Evolutionary conservation across 2,113 vertebrate genomes (phyloP).

Genomic region (Archilochus colubris): DNA sequence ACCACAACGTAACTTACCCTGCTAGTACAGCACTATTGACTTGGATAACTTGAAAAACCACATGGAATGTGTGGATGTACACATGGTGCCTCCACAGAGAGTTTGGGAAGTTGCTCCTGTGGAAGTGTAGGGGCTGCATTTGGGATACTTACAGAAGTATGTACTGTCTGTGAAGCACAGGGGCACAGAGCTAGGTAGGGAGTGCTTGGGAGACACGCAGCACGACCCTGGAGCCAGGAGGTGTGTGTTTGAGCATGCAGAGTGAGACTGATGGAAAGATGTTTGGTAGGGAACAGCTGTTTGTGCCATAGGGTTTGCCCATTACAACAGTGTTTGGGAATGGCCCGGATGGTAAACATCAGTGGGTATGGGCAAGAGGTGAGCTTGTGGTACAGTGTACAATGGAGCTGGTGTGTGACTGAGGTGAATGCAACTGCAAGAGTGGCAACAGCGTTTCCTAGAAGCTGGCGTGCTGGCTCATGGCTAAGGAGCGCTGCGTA

Average conservation of each 20-base stretch:
- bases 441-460: background rate
- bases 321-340: background rate
- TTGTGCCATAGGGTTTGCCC: background rate
- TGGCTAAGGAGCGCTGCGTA: background rate
- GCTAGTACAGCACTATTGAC: background rate
- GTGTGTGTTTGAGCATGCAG: background rate
- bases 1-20: background rate
- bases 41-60: background rate
- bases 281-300: background rate
- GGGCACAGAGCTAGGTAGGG: background rate
- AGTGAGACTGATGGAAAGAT: background rate
- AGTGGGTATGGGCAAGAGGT: background rate
- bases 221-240: background rate
- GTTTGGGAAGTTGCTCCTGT: background rate
- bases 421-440: background rate
- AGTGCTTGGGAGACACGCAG: background rate
- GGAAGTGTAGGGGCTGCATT: background rate
- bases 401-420: accelerated
- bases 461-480: background rate
- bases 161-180: background rate
- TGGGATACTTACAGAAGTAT: background rate
- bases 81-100: background rate
- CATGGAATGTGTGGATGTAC: background rate
- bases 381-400: background rate
- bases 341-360: background rate